Base-by-base conservation (phyloP, 2,113 vertebrate species). In the Nesogale talazaci region DNA sequence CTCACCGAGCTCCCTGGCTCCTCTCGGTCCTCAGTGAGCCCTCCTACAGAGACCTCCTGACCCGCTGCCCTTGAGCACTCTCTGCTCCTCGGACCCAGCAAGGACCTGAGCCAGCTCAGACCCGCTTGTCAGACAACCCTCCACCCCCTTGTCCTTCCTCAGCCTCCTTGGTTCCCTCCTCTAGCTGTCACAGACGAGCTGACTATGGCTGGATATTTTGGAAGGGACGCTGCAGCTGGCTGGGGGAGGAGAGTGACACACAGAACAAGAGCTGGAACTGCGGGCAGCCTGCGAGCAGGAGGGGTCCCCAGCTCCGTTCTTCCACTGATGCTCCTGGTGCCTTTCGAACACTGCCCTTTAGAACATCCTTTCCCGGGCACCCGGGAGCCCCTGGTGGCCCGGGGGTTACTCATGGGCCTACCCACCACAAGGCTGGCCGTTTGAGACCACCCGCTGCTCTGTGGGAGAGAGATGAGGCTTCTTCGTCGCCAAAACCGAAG, bases 171-270 rank as follows among this genome's bases (percentile, higher is more conserved):
- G 92, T 95, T 89, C 52, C 90, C 87, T 90, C 81, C 83, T 95
- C 94, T 82, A 42, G 38, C 94, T 96, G 93, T 90, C 89, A 92
- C 92, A 38, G 46, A 91, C 86, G 86, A 79, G 91, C 89, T 89
- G 95, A 96, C 95, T 85, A 87, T 92, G 76, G 92, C 92, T 92
- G 84, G 94, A 93, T 96, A 95, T 95, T 96, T 96, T 95, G 87
- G 94, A 96, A 95, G 95, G 95, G 95, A 89, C 89, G 56, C 84
- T 95, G 96, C 94, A 96, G 96, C 96, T 97, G 95, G 94, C 89
- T 93, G 91, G 94, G 84, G 94, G 89, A 95, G 89, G 95, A 92
- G 75, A 88, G 72, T 29, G 81, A 74, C 74, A 34, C 31, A 67
- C 74, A 83, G 38, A 81, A 91, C 57, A 29, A 59, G 86, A 90